phyloP scores from a whole-genome alignment of 2,888 invertebrate genomes.

The Sepiola atlantica region DNA sequence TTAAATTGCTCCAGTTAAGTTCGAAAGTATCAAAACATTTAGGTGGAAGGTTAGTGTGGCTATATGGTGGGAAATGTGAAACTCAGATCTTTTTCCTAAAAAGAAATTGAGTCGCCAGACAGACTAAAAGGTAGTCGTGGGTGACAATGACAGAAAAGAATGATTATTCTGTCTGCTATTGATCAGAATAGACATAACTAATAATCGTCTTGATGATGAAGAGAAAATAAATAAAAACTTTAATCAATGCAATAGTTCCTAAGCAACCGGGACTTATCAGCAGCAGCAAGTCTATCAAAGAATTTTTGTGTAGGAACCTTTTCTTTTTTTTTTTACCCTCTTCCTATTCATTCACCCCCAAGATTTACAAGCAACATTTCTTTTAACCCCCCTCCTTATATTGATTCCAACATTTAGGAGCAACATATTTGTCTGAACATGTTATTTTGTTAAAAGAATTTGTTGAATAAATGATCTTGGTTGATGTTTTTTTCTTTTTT shows the following conservation, averaged over 20 bases:
- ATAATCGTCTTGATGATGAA: not conserved
- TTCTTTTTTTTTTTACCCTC: not conserved
- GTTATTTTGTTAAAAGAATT: not conserved
- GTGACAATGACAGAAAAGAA: not conserved
- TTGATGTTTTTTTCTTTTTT: not conserved
- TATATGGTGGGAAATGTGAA: too few relatives aligned
- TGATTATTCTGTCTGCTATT: not conserved
- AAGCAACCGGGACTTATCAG: not conserved
- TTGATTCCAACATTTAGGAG: not conserved
- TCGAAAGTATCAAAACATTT: not conserved
- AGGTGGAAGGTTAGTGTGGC: not conserved
- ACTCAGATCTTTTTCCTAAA: too few relatives aligned
- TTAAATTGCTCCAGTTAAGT: too few relatives aligned
- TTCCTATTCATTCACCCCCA: not conserved
- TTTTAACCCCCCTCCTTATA: not conserved
- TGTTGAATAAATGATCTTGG: not conserved
- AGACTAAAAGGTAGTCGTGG: not conserved
- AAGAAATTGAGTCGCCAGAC: not conserved
- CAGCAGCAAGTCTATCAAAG: not conserved
- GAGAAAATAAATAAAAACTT: not conserved
- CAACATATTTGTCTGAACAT: not conserved
- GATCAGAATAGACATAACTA: slow-evolving; percentile 2
- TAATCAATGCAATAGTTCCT: not conserved
- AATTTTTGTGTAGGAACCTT: not conserved
- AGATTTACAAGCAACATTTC: too few relatives aligned